These are phyloP conservation scores for Saguinus imperator DNA, from an alignment of 2,113 vertebrate species.

Conservation along the genomic window DNA sequence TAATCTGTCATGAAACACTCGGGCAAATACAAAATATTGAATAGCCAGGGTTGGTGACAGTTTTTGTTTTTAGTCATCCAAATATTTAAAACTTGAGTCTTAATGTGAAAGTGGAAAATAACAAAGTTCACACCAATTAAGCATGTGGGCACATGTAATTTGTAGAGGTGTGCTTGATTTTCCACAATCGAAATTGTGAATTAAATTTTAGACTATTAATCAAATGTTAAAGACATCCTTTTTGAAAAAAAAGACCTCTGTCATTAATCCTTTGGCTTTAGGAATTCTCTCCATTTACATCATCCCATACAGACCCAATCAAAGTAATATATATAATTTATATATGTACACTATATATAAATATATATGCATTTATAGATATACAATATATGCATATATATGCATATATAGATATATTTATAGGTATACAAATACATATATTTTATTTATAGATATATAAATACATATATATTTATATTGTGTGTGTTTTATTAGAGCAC, in stretches of 20 bases:
- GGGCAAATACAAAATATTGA: not conserved
- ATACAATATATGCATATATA: no score
- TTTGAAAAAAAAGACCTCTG: not conserved
- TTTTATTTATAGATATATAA: no score
- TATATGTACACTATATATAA: no score
- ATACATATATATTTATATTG: no score
- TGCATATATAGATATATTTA: no score
- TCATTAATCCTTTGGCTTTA: not conserved
- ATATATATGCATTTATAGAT: no score
- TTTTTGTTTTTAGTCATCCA: not conserved
- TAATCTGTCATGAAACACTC: not conserved
- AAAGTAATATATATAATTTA: not conserved
- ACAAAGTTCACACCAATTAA: not conserved
- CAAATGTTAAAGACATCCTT: constrained; percentile 26
- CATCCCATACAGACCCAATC: not conserved
- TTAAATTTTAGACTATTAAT: not conserved
- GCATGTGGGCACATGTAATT: not conserved
- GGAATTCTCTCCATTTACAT: not conserved
- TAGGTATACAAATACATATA: no score
- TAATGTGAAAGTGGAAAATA: not conserved
- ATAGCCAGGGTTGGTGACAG: not conserved
- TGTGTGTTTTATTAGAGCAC: not conserved
- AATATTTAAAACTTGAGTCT: not conserved
- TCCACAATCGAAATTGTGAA: not conserved
- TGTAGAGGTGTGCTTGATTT: not conserved